These are phyloP conservation scores for Bagarius yarrelli DNA, from an alignment of 2,113 vertebrate species.

Conservation along the genomic window DNA sequence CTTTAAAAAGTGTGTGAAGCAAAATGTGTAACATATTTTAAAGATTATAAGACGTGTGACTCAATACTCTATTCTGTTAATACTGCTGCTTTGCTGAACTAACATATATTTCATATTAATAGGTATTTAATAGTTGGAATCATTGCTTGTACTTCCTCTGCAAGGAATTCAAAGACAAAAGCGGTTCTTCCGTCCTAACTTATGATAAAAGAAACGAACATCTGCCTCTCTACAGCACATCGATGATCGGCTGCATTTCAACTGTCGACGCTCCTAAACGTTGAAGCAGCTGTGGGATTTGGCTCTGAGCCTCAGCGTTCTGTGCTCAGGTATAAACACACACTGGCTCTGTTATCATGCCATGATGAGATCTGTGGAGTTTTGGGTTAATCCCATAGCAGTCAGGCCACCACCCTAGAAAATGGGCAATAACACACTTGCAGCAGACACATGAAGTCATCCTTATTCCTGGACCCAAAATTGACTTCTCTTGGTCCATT, in stretches of 20 bases:
- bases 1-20: background rate
- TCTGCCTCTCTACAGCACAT: background rate
- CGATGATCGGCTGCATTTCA: background rate
- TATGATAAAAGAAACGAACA: background rate
- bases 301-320: background rate
- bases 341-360: background rate
- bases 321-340: background rate
- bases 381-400: constrained; percentile 25
- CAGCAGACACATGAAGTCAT: constrained; percentile 32
- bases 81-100: background rate
- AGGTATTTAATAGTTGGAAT: background rate
- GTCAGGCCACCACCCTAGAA: constrained; percentile 8
- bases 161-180: background rate
- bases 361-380: constrained; percentile 3
- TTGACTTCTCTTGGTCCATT: constrained; percentile 57
- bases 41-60: background rate
- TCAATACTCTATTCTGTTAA: background rate
- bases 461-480: constrained; percentile 41
- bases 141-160: background rate
- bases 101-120: background rate
- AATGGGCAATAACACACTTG: constrained; percentile 31
- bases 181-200: background rate
- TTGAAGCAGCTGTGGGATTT: constrained; percentile 19
- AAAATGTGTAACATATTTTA: background rate
- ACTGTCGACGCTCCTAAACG: constrained; percentile 6